Percentiles rank a stretch among this genome's conserved stretches.
These are phyloP conservation scores for Epizoanthus rinbou DNA, from an alignment of 92 coral and sea anemone species.

Conservation along the genomic window DNA sequence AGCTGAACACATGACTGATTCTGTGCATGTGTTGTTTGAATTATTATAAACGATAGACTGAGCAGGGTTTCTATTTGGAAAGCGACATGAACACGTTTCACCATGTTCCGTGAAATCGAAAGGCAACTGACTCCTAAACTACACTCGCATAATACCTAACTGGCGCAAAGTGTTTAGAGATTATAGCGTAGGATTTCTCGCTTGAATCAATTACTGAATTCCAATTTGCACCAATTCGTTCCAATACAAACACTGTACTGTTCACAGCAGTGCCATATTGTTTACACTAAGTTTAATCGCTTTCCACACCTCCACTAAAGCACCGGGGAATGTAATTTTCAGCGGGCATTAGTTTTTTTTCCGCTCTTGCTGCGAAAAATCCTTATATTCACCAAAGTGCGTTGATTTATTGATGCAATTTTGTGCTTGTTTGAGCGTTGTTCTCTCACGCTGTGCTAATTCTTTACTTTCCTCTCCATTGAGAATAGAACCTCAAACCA, in stretches of 20 bases:
- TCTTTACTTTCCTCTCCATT: slow-evolving; percentile 31
- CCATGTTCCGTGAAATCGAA: background rate
- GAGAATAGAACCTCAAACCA: slow-evolving; percentile 26
- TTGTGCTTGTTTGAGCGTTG: slow-evolving; percentile 5
- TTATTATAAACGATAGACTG: slow-evolving; percentile 16
- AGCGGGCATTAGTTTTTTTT: background rate
- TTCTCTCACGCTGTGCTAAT: slow-evolving; percentile 25
- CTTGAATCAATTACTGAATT: slow-evolving; percentile 22
- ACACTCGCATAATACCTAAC: background rate
- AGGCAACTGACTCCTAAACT: background rate
- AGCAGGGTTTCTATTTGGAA: slow-evolving; percentile 9
- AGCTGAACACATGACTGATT: slow-evolving; percentile 19
- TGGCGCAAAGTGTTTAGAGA: background rate
- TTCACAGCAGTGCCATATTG: slow-evolving; percentile 33
- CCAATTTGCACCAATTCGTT: slow-evolving; percentile 38
- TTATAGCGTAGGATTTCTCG: slow-evolving; percentile 12
- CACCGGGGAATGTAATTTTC: slow-evolving; percentile 10
- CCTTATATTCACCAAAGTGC: slow-evolving; percentile 6
- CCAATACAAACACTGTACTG: slow-evolving; percentile 36
- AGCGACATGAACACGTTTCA: background rate
- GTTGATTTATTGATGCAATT: slow-evolving; percentile 1
- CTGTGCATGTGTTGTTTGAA: slow-evolving; percentile 1
- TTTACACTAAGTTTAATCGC: slow-evolving; percentile 45
- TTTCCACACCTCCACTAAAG: slow-evolving; percentile 44
- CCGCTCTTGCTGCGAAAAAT: slow-evolving; percentile 11